Conservation (phyloP, 2,113 vertebrate species). For the Pelobates fuscus region DNA sequence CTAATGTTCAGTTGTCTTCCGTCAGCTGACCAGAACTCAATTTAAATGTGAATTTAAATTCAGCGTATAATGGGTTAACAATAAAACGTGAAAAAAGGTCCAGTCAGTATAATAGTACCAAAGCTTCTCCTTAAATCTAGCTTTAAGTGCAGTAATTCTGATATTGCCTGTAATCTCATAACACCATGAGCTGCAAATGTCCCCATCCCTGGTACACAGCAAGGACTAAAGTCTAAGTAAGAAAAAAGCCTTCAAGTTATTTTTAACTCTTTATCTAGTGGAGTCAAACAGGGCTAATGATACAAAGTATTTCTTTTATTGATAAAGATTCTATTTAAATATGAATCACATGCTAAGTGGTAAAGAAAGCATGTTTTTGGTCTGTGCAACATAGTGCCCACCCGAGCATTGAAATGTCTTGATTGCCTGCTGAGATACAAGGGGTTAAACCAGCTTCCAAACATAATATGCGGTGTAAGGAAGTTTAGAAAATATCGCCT, state of each 20-base stretch:
- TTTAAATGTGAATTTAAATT: not conserved
- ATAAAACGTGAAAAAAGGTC: slow-evolving; percentile 17
- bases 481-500: too few relatives aligned
- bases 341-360: too few relatives aligned
- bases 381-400: too few relatives aligned
- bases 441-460: too few relatives aligned
- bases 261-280: slow-evolving; percentile 7
- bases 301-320: too few relatives aligned
- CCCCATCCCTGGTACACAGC: slow-evolving; percentile 46
- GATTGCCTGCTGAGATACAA: too few relatives aligned
- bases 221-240: slow-evolving; percentile 58
- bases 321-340: too few relatives aligned
- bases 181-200: slow-evolving; percentile 50
- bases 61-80: slow-evolving; percentile 11
- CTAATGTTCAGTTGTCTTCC: too few relatives aligned
- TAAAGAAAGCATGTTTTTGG: too few relatives aligned
- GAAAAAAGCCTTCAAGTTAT: slow-evolving; percentile 27
- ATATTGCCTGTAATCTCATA: slow-evolving; percentile 63
- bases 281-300: not conserved
- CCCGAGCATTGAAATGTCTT: too few relatives aligned
- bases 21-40: too few relatives aligned
- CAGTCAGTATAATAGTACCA: slow-evolving; percentile 52
- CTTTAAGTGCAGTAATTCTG: slow-evolving; percentile 59
- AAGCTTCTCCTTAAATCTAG: slow-evolving; percentile 52
- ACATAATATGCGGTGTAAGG: too few relatives aligned